A percentile compares a stretch with the other conserved stretches of the same genome.
phyloP scores from a whole-genome alignment of 2,797 vertebrate genomes.

The Pipistrellus pygmaeus region DNA sequence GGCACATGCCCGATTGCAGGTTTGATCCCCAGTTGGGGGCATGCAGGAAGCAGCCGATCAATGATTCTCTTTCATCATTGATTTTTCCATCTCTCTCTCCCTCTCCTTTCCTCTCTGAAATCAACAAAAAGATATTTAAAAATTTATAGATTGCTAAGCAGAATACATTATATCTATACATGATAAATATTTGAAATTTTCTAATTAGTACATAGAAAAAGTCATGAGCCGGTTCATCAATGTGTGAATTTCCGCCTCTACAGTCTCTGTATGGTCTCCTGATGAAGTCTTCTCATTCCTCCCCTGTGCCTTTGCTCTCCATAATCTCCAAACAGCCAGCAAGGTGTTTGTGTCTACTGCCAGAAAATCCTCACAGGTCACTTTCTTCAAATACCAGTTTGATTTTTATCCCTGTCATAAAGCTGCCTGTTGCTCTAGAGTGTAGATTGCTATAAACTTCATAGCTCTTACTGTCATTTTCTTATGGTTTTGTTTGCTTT shows the following conservation, averaged over 20 bases:
- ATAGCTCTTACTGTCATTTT: background rate
- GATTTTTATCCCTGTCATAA: background rate
- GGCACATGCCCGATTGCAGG: too few species aligned
- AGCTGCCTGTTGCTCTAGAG: background rate
- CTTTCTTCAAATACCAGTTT: background rate
- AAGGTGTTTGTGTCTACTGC: background rate
- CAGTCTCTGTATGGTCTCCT: background rate
- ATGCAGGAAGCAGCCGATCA: too few species aligned
- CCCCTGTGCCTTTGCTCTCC: background rate
- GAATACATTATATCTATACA: too few species aligned
- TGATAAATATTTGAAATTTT: background rate
- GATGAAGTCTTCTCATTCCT: background rate
- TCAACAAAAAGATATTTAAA: background rate
- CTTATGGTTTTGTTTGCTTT: background rate
- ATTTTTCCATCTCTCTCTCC: too few species aligned
- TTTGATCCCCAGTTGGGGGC: too few species aligned
- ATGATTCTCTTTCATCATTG: too few species aligned
- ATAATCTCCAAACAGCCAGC: background rate
- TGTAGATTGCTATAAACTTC: background rate
- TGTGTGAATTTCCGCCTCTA: accelerated
- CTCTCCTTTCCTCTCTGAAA: too few species aligned
- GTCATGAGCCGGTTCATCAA: background rate
- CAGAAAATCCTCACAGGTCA: accelerated
- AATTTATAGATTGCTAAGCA: background rate
- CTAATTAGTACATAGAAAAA: background rate